A percentile compares a stretch with the other conserved stretches of the same genome.
Evolutionary conservation across 2,113 vertebrate genomes (phyloP).

Genomic region (Zosterops japonicus): DNA sequence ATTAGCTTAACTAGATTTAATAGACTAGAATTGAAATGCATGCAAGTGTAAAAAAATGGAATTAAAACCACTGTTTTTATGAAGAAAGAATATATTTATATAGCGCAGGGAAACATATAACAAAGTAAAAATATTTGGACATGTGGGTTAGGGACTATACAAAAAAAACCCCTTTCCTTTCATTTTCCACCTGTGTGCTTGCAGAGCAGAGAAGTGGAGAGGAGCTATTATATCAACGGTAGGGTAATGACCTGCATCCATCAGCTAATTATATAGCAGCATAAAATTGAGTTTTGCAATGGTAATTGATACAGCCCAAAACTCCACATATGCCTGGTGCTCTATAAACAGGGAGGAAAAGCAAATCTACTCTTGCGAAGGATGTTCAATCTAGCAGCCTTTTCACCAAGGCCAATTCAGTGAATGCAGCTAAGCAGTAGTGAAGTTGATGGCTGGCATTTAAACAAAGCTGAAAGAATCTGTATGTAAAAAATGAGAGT

Average conservation of each 20-base stretch:
- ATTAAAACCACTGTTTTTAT: neutral
- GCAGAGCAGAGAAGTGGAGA: neutral
- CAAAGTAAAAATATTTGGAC: neutral
- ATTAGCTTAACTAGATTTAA: neutral
- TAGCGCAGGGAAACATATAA: neutral
- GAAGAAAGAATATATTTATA: neutral
- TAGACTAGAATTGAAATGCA: neutral
- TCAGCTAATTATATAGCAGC: neutral
- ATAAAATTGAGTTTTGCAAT: neutral
- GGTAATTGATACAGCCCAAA: neutral
- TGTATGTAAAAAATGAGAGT: neutral
- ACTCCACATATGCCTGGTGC: neutral
- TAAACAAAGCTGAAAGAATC: neutral
- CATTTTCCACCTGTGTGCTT: neutral
- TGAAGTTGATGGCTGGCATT: neutral
- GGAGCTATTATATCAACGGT: neutral
- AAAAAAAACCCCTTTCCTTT: neutral
- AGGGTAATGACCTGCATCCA: neutral
- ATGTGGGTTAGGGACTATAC: neutral
- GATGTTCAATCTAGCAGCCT: neutral
- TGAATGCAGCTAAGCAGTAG: neutral
- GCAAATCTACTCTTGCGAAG: neutral
- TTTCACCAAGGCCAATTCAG: neutral
- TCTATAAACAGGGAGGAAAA: neutral
- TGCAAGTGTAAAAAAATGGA: neutral